Percentiles rank a stretch among this genome's conserved stretches.
phyloP scores from a whole-genome alignment of 2,888 invertebrate species.

The Epinotia bilunana region DNA sequence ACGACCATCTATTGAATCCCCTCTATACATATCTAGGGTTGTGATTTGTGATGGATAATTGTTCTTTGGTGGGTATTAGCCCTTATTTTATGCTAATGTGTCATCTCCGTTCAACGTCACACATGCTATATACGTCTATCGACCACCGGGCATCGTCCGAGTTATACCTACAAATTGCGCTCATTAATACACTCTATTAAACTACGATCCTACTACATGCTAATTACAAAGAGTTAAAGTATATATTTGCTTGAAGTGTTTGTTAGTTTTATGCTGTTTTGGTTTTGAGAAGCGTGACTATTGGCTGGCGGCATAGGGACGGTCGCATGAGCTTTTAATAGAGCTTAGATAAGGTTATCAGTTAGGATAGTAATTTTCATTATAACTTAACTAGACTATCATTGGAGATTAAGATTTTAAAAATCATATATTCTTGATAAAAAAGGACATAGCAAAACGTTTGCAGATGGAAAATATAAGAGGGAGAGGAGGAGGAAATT shows the following conservation, averaged over 20 bases:
- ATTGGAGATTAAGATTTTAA: no score
- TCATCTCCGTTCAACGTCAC: no score
- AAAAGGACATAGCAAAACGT: no score
- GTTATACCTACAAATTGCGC: conserved; percentile 14
- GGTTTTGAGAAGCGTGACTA: not conserved
- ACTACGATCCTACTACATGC: not conserved
- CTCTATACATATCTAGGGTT: no score
- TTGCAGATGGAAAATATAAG: no score
- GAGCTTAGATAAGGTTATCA: not conserved
- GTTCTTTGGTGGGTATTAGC: no score
- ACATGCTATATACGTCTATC: conserved; percentile 1
- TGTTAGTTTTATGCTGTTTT: not conserved
- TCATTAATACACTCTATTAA: not conserved
- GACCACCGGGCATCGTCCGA: conserved; percentile 10
- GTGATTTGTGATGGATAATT: no score
- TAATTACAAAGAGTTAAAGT: not conserved
- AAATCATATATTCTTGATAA: no score
- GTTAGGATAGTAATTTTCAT: not conserved
- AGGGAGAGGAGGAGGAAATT: no score
- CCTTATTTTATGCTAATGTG: no score
- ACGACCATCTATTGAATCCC: no score
- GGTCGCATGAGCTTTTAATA: conserved; percentile 8
- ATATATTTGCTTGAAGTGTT: not conserved
- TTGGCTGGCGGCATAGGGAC: not conserved
- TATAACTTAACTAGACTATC: not conserved